These are phyloP conservation scores for Ammodytes dubius DNA, from an alignment of 2,113 vertebrate species.

Conservation along the genomic window DNA sequence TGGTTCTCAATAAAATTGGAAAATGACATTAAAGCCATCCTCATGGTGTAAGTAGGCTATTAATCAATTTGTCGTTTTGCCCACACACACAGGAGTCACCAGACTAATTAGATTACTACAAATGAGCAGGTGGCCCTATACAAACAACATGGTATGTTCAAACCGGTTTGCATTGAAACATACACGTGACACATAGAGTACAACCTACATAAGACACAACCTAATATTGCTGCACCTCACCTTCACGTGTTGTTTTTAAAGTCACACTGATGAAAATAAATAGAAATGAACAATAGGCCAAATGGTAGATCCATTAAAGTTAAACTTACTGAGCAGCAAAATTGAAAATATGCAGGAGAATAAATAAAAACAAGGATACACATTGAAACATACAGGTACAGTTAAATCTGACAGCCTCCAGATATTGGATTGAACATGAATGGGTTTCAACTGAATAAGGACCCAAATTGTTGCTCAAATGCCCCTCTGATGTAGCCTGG, in stretches of 20 bases:
- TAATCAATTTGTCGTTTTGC: neutral
- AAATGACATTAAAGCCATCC: neutral
- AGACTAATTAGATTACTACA: conserved; percentile 22
- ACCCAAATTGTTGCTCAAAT: no score
- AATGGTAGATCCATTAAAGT: neutral
- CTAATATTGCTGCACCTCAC: no score
- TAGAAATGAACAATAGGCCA: neutral
- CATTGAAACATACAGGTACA: neutral
- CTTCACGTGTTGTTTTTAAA: neutral
- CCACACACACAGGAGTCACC: neutral
- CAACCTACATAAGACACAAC: neutral
- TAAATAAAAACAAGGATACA: neutral
- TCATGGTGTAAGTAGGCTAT: no score
- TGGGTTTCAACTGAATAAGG: no score
- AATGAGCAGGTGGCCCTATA: conserved; percentile 56
- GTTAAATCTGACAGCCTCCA: no score
- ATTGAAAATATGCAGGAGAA: neutral
- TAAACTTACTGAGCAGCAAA: neutral
- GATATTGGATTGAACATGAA: neutral
- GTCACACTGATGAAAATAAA: neutral
- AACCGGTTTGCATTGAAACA: conserved; percentile 33
- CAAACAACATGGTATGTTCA: conserved; percentile 4
- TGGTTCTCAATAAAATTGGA: neutral
- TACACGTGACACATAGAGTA: neutral
- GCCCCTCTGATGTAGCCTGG: no score